Evolutionary conservation across 2,797 vertebrate species (phyloP), one percentile per base, ranked within the genome.

Genomic region (Scomberomorus guttatus): DNA sequence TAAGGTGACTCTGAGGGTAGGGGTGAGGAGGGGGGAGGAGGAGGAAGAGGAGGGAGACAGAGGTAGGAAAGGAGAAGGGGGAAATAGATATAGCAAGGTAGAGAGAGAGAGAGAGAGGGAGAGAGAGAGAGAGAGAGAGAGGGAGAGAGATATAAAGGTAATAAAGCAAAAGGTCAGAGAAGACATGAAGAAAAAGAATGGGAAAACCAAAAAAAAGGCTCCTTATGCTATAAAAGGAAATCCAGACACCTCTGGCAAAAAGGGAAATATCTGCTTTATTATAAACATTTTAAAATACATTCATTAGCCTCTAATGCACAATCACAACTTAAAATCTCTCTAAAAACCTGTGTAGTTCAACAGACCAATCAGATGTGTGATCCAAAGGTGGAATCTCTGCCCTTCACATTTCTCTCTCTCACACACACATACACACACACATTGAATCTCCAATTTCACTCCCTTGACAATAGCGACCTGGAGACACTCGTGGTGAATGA

Each of bases 1-100:
- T 94, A 93, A 92, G 93, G 92, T 93, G 92, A 92, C 90, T 92
- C 87, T 79, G 82, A 5, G 66, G 81, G 81, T 55, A 34, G 52
- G 71, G 66, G 65, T 46, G 76, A 86, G 66, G 70, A 50, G 69
- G 42, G 65, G 12, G 50, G 18, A 27, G 52, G 58, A 32, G 51
- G 34, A 61, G 15, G 51, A 62, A 20, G 25, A 55, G 54, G 25
- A 68, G 55, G 63, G 57, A 72, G 66, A 54, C 22, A 15, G 69
- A 59, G 42, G 60, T 22, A 64, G 62, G 66, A 62, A 58, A 61
- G 57, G 50, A 74, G 59, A 77, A 46, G 46, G 44, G 58, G 63
- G 70, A 58, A 84, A 78, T 59, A 42, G 81, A 87, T 81, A 84
- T 56, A 66, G 72, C 27, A 46, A 67, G 71, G 71, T 75, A 25